Percentiles rank a stretch among this genome's conserved stretches.
Evolutionary conservation across 2,113 vertebrate species (phyloP).

Genomic region (Himantopus leucocephalus): DNA sequence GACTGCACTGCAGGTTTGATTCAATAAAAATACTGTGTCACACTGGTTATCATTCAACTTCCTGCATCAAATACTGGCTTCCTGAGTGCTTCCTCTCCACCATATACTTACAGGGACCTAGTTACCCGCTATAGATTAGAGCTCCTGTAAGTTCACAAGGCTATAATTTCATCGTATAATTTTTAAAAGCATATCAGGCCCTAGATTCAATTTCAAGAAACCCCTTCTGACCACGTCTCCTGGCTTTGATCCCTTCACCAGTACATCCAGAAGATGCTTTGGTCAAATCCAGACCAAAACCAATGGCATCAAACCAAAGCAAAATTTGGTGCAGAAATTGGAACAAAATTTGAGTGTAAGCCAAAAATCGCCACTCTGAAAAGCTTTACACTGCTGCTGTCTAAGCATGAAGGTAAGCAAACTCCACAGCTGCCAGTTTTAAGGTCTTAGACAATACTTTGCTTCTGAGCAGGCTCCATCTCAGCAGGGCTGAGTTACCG

Average conservation of each 20-base stretch:
- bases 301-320: background rate
- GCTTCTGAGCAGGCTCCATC: background rate
- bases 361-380: background rate
- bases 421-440: background rate
- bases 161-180: background rate
- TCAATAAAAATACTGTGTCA: background rate
- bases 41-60: background rate
- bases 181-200: background rate
- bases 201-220: background rate
- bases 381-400: background rate
- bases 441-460: background rate
- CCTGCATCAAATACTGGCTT: background rate
- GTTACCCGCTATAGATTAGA: background rate
- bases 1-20: background rate
- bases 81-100: background rate
- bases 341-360: background rate
- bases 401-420: background rate
- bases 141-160: background rate
- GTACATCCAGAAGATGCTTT: background rate
- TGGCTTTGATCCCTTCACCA: background rate
- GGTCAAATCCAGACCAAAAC: background rate
- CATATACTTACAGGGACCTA: background rate
- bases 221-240: background rate
- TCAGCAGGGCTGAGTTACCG: background rate
- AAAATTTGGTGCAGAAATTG: background rate